These are phyloP conservation scores for Aelia acuminata DNA, from an alignment of 2,888 invertebrate species.

Conservation along the genomic window DNA sequence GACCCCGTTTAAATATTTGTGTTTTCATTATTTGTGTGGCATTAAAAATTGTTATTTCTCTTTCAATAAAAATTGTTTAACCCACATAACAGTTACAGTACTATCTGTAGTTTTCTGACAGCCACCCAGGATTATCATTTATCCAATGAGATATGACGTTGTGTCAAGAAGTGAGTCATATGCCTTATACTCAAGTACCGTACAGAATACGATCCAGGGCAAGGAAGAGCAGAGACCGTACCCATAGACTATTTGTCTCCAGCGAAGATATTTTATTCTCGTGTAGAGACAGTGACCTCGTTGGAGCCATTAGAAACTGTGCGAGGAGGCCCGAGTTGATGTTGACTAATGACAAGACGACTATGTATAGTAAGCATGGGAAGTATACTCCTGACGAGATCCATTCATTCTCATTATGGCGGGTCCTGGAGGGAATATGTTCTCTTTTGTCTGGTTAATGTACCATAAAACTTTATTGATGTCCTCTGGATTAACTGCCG, in stretches of 20 bases:
- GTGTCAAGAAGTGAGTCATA: too few relatives aligned
- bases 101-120: too few relatives aligned
- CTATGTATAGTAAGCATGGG: too few relatives aligned
- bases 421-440: background rate
- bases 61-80: too few relatives aligned
- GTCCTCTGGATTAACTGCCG: background rate
- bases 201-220: background rate
- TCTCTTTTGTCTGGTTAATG: constrained; percentile 1
- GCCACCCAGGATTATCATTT: too few relatives aligned
- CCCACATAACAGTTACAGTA: too few relatives aligned
- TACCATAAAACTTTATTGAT: constrained; percentile 17
- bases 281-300: background rate
- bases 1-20: too few relatives aligned
- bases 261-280: constrained; percentile 28
- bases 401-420: constrained; percentile 26
- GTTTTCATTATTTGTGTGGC: too few relatives aligned
- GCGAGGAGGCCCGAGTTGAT: background rate
- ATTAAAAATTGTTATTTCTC: too few relatives aligned
- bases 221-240: background rate
- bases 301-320: background rate
- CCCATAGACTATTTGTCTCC: constrained; percentile 37
- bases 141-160: too few relatives aligned
- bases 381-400: background rate
- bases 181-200: background rate
- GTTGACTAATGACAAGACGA: constrained; percentile 37